A percentile compares a stretch with the other conserved stretches of the same genome.
phyloP scores from a whole-genome alignment of 2,113 vertebrate genomes.

The Tragulus kanchil region DNA sequence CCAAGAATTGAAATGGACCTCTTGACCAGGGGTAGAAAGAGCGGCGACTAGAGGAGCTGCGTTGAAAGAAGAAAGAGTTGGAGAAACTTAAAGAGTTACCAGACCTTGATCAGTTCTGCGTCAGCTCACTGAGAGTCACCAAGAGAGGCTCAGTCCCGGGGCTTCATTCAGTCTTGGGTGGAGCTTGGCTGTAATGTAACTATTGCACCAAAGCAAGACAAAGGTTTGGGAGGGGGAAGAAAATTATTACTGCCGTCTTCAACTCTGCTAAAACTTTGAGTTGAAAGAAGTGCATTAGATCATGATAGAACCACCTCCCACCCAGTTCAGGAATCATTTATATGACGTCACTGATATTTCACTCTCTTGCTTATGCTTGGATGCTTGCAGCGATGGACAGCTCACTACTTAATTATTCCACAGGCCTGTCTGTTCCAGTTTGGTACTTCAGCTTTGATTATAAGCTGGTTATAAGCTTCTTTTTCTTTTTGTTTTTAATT shows the following conservation, averaged over 20 bases:
- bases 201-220: neutral
- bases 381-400: neutral
- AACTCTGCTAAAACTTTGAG: neutral
- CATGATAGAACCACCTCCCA: neutral
- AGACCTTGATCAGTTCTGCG: neutral
- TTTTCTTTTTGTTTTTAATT: neutral
- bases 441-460: slow-evolving; percentile 6
- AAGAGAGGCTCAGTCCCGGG: neutral
- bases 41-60: neutral
- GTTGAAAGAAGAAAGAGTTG: neutral
- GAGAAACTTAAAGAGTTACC: neutral
- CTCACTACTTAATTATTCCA: neutral
- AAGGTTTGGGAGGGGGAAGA: slow-evolving; percentile 29
- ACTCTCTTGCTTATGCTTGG: neutral
- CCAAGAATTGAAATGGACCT: slow-evolving; percentile 36
- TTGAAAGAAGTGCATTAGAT: slow-evolving; percentile 17
- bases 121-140: neutral
- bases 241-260: neutral
- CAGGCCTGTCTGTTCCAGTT: neutral
- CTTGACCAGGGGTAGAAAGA: neutral
- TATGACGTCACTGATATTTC: neutral
- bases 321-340: neutral
- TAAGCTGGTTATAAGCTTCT: slow-evolving; percentile 4
- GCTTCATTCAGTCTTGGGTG: neutral
- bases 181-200: neutral